Conservation (phyloP, 2,113 vertebrate species). For the Ariopsis seemanni region DNA sequence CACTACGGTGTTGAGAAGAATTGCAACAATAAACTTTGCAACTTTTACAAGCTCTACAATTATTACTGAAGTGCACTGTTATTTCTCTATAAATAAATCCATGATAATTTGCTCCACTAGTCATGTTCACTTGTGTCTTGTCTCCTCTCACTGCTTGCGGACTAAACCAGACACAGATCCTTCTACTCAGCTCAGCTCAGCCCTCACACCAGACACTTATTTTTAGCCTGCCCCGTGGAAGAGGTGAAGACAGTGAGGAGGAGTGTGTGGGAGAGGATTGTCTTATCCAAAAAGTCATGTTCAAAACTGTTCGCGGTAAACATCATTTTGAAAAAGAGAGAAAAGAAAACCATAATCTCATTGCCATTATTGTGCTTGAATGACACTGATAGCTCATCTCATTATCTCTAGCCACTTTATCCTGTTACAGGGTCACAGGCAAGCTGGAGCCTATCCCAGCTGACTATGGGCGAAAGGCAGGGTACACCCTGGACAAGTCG, state of each 20-base stretch:
- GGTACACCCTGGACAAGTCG: no score
- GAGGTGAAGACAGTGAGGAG: constrained; percentile 37
- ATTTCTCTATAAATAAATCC: background rate
- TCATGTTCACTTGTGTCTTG: background rate
- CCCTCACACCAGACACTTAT: constrained; percentile 50
- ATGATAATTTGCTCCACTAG: background rate
- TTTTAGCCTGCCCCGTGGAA: constrained; percentile 46
- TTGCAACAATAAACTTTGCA: background rate
- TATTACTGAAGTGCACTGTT: background rate
- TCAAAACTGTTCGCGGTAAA: background rate
- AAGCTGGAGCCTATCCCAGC: no score
- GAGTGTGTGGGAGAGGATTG: background rate
- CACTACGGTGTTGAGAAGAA: background rate
- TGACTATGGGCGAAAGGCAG: no score
- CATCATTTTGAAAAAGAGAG: background rate
- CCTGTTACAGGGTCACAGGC: no score
- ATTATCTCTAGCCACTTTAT: no score
- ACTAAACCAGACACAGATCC: constrained; percentile 31
- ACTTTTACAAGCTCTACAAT: constrained; percentile 36
- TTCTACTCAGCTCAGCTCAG: constrained; percentile 40
- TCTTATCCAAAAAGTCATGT: constrained; percentile 9
- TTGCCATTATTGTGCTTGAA: background rate
- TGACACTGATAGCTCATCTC: constrained; percentile 8
- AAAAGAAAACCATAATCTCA: background rate
- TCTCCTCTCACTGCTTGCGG: constrained; percentile 15